Evolutionary conservation across 1,140 invertebrate genomes (phyloP), one percentile per base, ranked within the genome.

Genomic region (Lasioglossum baleicum): DNA sequence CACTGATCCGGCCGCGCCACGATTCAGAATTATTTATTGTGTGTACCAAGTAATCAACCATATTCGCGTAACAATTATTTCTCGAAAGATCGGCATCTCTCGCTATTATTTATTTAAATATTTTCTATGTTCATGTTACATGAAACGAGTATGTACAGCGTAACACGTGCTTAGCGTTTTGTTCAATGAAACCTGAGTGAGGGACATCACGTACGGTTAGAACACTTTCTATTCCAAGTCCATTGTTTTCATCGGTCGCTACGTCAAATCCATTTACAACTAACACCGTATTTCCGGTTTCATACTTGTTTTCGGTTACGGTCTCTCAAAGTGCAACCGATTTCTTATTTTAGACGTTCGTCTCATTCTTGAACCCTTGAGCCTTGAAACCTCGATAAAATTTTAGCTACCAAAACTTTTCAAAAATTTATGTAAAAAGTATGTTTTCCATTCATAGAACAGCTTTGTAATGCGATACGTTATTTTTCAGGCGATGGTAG

Each of bases 401-500:
- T 11, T 44, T 44, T 44, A 48, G 2, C 13, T 10, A 48, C 10
- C 13, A 48, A 48, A 48, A 11, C 11, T 48, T 10, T 48, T 10
- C 13, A 48, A 48, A 48, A 48, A 48, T 48, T 48, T 42, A 26
- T 35, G 0, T 35, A 35, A 35, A 35, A 35, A 3, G 35, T 3
- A 4, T 1, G 35, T 35, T 35, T 35, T 35, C 2, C 35, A 35
- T 35, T 35, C 35, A 35, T 35, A 35, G 35, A 35, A 35, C 35
- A 35, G 35, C 35, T 35, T 35, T 5, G 35, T 35, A 35, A 71
- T 22, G 2, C 4, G 15, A 15, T n/a, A 2, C 17, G 42, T 78
- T 78, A 53, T 71, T 63, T 87, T 94, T 71, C 92, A 99, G 98
- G 98, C 98, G 15, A 99, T 99, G 98, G 96, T 99, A 35, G 98